phyloP scores from a whole-genome alignment of 2,797 vertebrate species.

The Cyprinella venusta region DNA sequence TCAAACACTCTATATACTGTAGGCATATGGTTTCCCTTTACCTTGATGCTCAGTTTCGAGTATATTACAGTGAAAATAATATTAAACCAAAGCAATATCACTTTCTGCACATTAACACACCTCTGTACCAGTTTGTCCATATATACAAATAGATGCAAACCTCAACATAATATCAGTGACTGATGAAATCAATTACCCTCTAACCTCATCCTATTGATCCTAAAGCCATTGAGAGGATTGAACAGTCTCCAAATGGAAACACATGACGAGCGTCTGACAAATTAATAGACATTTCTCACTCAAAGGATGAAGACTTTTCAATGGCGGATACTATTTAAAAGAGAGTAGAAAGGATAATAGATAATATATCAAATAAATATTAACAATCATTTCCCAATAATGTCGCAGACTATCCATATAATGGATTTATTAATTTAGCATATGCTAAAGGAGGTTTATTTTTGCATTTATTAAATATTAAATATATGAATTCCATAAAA shows the following conservation, averaged over 20 bases:
- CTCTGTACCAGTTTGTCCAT: neutral
- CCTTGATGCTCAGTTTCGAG: neutral
- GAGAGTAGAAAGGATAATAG: neutral
- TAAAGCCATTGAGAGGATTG: conserved; percentile 60
- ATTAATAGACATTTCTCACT: conserved; percentile 64
- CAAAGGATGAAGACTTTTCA: neutral
- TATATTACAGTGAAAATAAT: neutral
- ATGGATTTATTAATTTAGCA: neutral
- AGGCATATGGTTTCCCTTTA: neutral
- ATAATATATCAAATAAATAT: neutral
- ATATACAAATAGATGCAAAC: conserved; percentile 3
- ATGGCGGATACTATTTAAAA: neutral
- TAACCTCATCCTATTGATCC: conserved; percentile 68
- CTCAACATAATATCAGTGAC: conserved; percentile 64
- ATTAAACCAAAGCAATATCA: neutral
- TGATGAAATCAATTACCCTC: conserved; percentile 65
- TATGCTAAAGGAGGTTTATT: neutral
- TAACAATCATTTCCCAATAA: neutral
- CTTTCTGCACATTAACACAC: neutral
- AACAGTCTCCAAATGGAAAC: conserved; percentile 56
- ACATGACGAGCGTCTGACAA: conserved; percentile 56
- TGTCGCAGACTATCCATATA: neutral
- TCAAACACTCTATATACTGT: neutral
- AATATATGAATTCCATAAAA: neutral
- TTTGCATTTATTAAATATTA: neutral